Conservation (phyloP, 2,888 invertebrate genomes). For the Schizaphis graminum region DNA sequence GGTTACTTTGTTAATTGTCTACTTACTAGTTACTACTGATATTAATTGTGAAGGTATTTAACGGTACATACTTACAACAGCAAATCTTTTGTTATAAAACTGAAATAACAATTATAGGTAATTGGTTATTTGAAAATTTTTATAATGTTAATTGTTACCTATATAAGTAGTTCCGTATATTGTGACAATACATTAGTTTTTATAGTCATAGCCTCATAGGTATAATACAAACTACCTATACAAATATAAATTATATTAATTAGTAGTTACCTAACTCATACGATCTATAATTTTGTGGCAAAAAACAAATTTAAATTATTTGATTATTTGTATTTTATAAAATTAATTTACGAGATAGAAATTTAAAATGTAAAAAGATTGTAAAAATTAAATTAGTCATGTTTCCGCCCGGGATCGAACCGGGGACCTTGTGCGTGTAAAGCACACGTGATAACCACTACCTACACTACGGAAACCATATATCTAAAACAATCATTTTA, state of each 20-base stretch:
- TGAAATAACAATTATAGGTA: not conserved
- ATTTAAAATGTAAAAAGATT: not conserved
- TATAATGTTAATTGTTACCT: not conserved
- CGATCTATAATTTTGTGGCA: no score
- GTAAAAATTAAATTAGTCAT: not conserved
- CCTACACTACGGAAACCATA: slow-evolving; percentile 42
- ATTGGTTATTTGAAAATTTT: not conserved
- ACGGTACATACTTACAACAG: not conserved
- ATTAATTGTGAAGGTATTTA: not conserved
- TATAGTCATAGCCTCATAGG: no score
- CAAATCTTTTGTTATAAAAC: not conserved
- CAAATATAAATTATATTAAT: no score
- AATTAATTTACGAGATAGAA: not conserved
- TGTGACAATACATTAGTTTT: no score
- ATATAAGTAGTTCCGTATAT: no score
- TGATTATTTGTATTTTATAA: not conserved
- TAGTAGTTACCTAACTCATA: no score
- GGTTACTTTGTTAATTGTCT: not conserved
- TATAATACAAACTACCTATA: no score
- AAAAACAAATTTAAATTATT: not conserved
- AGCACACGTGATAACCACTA: slow-evolving; percentile 58
- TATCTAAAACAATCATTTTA: rapidly evolving
- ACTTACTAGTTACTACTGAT: not conserved
- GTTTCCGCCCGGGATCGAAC: slow-evolving; percentile 47
- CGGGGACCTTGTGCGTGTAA: slow-evolving; percentile 57